A percentile compares a stretch with the other conserved stretches of the same genome.
phyloP scores from a whole-genome alignment of 2,113 vertebrate species.

The Cyanoramphus novaezelandiae region DNA sequence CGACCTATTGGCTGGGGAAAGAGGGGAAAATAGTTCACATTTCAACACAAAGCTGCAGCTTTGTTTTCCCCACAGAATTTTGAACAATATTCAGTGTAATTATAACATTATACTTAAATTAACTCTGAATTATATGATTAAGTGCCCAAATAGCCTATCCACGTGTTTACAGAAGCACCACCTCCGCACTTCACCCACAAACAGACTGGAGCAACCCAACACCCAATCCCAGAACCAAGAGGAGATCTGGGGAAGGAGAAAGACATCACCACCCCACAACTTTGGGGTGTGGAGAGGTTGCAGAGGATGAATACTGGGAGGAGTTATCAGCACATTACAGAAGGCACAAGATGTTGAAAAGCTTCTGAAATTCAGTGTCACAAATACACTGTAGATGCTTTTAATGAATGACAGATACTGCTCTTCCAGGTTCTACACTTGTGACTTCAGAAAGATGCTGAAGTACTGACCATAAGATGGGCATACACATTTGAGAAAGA shows the following conservation, averaged over 20 bases:
- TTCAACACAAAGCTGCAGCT: background rate
- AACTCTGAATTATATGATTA: background rate
- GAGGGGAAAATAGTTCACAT: background rate
- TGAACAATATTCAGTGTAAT: background rate
- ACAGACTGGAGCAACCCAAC: background rate
- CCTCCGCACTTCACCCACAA: background rate
- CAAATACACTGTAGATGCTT: accelerated
- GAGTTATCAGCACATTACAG: background rate
- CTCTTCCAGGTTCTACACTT: background rate
- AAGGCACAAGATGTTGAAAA: background rate
- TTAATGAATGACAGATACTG: background rate
- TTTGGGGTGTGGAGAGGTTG: accelerated
- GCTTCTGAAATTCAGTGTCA: background rate
- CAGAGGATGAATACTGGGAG: background rate
- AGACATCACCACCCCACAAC: background rate
- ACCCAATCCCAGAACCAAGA: background rate
- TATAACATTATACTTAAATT: background rate
- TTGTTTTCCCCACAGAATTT: background rate
- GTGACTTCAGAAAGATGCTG: background rate
- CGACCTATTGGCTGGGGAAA: background rate
- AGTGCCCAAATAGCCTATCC: background rate
- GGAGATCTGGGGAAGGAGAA: background rate
- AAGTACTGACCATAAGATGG: background rate
- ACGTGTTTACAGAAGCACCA: accelerated
- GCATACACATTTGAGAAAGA: background rate